Evolutionary conservation across 2,888 invertebrate species (phyloP).

Genomic region (Lutraria lutraria): DNA sequence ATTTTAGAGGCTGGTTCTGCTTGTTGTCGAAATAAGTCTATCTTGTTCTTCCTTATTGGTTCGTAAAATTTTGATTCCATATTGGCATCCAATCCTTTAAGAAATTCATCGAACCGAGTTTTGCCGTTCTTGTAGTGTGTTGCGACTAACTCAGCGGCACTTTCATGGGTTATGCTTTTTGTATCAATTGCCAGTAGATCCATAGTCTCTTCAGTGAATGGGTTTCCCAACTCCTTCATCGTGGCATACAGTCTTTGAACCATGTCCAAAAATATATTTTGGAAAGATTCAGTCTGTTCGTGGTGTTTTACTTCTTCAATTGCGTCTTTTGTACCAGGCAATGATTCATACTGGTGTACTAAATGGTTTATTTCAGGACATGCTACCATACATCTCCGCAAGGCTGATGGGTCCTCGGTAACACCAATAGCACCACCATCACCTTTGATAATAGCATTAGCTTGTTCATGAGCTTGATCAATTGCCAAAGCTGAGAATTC

Average conservation of each 20-base stretch:
- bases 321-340: no score
- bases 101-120: no score
- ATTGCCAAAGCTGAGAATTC: conserved; percentile 65
- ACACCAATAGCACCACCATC: conserved; percentile 73
- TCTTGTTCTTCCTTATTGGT: no score
- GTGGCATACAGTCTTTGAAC: not conserved
- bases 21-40: no score
- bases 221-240: not conserved
- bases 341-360: no score
- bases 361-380: conserved; percentile 72
- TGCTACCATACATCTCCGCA: conserved; percentile 74
- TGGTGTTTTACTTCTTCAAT: not conserved
- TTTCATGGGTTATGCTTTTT: not conserved
- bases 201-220: not conserved
- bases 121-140: conserved; percentile 41
- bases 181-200: not conserved
- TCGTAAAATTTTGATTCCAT: no score
- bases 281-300: not conserved
- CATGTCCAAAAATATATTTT: not conserved
- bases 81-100: no score
- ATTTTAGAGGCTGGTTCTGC: no score
- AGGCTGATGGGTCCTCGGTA: conserved; percentile 71
- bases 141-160: conserved; percentile 20
- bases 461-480: conserved; percentile 72
- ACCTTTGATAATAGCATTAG: conserved; percentile 75